Conservation (phyloP, 2,888 invertebrate species). For the Drosophila antonietae region DNA sequence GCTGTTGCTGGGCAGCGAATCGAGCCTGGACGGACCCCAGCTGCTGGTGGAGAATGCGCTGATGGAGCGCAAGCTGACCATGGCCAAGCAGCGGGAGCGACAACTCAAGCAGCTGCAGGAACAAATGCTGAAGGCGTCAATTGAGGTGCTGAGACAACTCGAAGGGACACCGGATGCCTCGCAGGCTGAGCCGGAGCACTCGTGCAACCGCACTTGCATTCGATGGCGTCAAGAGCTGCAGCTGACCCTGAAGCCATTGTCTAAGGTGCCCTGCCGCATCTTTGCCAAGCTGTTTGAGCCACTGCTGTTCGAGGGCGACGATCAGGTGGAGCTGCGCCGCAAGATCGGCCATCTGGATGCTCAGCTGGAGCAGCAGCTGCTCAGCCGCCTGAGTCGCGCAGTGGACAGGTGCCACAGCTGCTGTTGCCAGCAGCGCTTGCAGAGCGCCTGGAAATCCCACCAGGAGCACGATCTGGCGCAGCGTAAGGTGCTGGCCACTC, state of each 20-base stretch:
- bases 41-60: constrained; percentile 7
- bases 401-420: constrained; percentile 1
- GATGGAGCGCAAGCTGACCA: constrained; percentile 1
- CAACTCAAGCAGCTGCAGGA: background rate
- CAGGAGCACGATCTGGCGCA: background rate
- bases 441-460: background rate
- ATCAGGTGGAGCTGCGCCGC: background rate
- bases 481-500: background rate
- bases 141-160: background rate
- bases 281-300: constrained; percentile 9
- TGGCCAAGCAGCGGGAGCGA: constrained; percentile 1
- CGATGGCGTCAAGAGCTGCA: constrained; percentile 8
- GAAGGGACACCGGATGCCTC: too few species aligned
- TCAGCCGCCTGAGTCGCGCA: background rate
- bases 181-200: rapidly evolving
- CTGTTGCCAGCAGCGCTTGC: constrained; percentile 3
- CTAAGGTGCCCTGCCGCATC: background rate
- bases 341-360: background rate
- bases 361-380: background rate
- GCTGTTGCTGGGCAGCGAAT: background rate
- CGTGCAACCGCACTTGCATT: background rate
- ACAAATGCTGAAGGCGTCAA: background rate
- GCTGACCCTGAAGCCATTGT: background rate
- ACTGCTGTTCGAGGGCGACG: background rate
- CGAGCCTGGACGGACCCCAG: background rate